phyloP scores from a whole-genome alignment of 2,797 vertebrate species.

The Phylloscopus collybita region DNA sequence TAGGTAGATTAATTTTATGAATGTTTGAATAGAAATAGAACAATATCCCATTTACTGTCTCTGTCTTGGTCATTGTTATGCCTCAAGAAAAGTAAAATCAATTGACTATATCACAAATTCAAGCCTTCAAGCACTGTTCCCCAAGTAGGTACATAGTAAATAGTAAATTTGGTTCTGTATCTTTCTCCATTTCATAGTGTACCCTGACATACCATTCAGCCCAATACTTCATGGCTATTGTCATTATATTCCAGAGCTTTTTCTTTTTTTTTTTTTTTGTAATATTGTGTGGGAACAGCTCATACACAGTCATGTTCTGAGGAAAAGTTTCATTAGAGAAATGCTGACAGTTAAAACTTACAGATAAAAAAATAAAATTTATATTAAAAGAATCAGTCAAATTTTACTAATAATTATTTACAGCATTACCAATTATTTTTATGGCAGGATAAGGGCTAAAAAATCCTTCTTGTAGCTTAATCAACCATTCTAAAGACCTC shows the following conservation, averaged over 20 bases:
- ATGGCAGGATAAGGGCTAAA: not conserved
- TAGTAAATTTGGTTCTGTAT: not conserved
- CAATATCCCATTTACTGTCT: not conserved
- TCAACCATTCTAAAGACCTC: not conserved
- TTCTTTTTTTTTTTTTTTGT: not conserved
- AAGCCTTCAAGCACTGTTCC: not conserved
- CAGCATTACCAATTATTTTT: not conserved
- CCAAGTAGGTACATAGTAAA: not conserved
- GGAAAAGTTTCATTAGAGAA: not conserved
- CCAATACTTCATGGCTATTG: not conserved
- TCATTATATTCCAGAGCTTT: not conserved
- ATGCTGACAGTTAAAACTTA: not conserved
- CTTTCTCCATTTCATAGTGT: not conserved
- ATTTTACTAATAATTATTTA: not conserved
- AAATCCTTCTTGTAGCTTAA: not conserved
- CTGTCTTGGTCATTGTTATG: not conserved
- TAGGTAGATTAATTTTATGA: not conserved
- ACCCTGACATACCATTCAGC: not conserved
- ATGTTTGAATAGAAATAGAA: not conserved
- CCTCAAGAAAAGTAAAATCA: not conserved
- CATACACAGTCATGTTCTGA: not conserved
- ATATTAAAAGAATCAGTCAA: not conserved
- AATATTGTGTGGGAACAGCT: not conserved
- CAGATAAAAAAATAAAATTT: not conserved
- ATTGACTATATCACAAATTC: not conserved